Evolutionary conservation across 2,113 vertebrate genomes (phyloP), one percentile per base, ranked within the genome.

Genomic region (Pimephales promelas): DNA sequence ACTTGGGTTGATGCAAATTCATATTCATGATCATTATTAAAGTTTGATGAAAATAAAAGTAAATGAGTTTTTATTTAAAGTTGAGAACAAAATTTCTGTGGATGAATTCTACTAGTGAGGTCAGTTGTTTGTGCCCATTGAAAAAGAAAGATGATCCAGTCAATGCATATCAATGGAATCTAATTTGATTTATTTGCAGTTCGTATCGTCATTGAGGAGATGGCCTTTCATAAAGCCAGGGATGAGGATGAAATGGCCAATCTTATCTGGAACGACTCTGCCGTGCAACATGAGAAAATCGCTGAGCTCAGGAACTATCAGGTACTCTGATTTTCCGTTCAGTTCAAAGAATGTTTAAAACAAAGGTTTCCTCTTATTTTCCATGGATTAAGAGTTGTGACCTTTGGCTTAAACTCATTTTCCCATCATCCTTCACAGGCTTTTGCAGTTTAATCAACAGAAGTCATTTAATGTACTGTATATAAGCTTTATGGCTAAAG

Each of bases 181-280:
- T 80, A 47, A 10, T 54, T 52, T 79, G 87, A 18, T 89, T 87
- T 88, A 73, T 85, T 89, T 54, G 0, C 74, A 99, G 98, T 99
- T 88, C 98, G 97, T 68, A 87, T 97, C 52, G 97, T 94, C 54
- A 97, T 98, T 88, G 93, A 91, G 66, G 97, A 99, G 90, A 93
- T 97, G 94, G 95, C 92, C 81, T 99, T 96, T 91, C 91, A 96
- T 87, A 98, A 97, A 91, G 93, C 95, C 5, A 92, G 96, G 11
- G 97, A 99, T 84, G 97, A 98, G 16, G 97, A 99, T 86, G 97
- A 99, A 88, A 98, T 97, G 0, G 96, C 97, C 89, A 99, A 99
- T 91, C 96, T 99, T 72, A 98, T 98, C 89, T 99, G 98, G 98
- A 98, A 94, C 52, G 98, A 99, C 88, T 96, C 96, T 66, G 96